Percentiles rank a stretch among this genome's conserved stretches.
These are phyloP conservation scores for Pomatostomus ruficeps DNA, from an alignment of 2,113 vertebrate genomes.

Conservation along the genomic window DNA sequence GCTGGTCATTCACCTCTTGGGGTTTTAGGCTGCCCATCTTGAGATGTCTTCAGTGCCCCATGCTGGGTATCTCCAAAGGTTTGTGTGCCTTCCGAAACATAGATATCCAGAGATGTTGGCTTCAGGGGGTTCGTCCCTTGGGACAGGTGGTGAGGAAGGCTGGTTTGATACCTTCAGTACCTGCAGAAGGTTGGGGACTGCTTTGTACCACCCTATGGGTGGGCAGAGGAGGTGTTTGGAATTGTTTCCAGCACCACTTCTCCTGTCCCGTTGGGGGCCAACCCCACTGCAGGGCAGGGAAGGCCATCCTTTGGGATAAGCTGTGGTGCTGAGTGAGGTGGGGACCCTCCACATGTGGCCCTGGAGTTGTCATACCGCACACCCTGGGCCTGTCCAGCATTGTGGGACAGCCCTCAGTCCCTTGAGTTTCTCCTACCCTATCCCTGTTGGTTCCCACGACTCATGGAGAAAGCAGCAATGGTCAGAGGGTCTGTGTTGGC, in stretches of 20 bases:
- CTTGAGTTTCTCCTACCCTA: background rate
- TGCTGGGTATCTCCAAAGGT: background rate
- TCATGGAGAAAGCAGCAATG: background rate
- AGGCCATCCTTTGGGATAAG: background rate
- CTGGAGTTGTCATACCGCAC: background rate
- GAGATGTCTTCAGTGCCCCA: background rate
- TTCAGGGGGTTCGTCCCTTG: background rate
- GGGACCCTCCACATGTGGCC: rapidly evolving
- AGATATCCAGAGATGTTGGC: background rate
- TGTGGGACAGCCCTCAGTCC: background rate
- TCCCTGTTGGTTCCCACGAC: background rate
- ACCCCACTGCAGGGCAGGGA: background rate
- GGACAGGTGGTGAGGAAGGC: background rate
- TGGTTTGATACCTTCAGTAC: background rate
- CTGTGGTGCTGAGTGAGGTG: background rate
- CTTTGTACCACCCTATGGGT: background rate
- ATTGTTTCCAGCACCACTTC: background rate
- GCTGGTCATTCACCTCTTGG: background rate
- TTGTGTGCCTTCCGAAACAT: background rate
- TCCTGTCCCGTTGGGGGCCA: background rate
- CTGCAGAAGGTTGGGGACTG: background rate
- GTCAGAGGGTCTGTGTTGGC: background rate
- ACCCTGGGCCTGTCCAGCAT: background rate
- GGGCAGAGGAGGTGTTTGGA: background rate
- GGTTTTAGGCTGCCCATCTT: background rate